phyloP scores from a whole-genome alignment of 2,888 invertebrate species.

The Aphodius granarius region DNA sequence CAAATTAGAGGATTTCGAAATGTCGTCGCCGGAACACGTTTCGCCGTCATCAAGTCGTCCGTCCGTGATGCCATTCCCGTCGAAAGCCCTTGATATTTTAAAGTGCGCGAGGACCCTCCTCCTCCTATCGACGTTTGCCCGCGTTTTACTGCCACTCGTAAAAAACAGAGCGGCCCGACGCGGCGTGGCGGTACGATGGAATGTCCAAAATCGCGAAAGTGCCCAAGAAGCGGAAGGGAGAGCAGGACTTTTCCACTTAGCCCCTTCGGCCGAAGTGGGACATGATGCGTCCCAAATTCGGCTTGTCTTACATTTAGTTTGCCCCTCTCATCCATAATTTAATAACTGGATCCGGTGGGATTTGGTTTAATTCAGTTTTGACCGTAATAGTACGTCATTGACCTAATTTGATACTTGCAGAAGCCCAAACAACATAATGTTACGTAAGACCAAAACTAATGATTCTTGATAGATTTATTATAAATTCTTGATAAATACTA shows the following conservation, averaged over 20 bases:
- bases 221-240: background rate
- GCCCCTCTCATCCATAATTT: slow-evolving; percentile 9
- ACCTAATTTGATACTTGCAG: too few species aligned
- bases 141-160: background rate
- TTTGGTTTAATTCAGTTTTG: too few species aligned
- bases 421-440: too few species aligned
- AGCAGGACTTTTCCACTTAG: too few species aligned
- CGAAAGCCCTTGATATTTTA: background rate
- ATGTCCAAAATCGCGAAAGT: background rate
- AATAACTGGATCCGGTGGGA: too few species aligned
- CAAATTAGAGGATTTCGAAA: background rate
- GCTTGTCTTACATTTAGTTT: background rate
- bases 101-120: background rate
- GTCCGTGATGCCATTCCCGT: background rate
- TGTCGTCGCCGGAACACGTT: background rate
- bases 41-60: background rate
- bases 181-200: background rate
- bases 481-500: too few species aligned
- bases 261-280: background rate
- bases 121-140: background rate
- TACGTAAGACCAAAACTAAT: too few species aligned
- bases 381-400: too few species aligned
- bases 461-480: too few species aligned
- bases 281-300: slow-evolving; percentile 1
- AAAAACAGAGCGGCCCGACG: background rate